These are phyloP conservation scores for Penaeus chinensis DNA, from an alignment of 1,140 invertebrate species.

Conservation along the genomic window DNA sequence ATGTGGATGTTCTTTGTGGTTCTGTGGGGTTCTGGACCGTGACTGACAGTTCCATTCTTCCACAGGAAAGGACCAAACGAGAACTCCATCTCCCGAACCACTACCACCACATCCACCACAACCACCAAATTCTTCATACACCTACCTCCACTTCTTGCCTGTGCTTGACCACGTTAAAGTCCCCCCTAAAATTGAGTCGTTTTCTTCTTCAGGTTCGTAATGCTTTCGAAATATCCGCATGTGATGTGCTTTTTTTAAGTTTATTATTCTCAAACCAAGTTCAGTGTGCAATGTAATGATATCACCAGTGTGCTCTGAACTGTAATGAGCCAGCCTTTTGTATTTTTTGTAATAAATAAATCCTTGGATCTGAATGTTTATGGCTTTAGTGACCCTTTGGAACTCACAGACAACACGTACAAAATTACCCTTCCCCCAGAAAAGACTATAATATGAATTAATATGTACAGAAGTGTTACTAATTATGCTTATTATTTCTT, in stretches of 20 bases:
- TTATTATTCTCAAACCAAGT: too few species aligned
- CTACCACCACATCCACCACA: slow-evolving; percentile 3
- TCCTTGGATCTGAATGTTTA: too few species aligned
- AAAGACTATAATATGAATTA: too few species aligned
- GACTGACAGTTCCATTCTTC: slow-evolving; percentile 38
- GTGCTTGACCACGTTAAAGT: slow-evolving; percentile 32
- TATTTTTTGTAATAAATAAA: too few species aligned
- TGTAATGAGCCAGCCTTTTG: too few species aligned
- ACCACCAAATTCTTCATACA: slow-evolving; percentile 11
- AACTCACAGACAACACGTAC: neutral
- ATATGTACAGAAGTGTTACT: too few species aligned
- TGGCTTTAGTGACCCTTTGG: too few species aligned
- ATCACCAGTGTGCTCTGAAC: too few species aligned
- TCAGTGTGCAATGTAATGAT: too few species aligned
- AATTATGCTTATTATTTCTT: too few species aligned
- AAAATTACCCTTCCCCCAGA: slow-evolving; percentile 11
- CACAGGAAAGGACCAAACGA: slow-evolving; percentile 25
- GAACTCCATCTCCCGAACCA: neutral
- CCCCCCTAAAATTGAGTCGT: slow-evolving; percentile 38
- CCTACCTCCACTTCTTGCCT: slow-evolving; percentile 23
- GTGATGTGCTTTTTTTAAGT: slow-evolving; percentile 39
- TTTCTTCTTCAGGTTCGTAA: slow-evolving; percentile 37
- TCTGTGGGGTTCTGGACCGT: slow-evolving; percentile 1
- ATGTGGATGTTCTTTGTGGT: neutral
- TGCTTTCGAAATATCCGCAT: slow-evolving; percentile 44